Evolutionary conservation across 2,888 invertebrate species (phyloP).

Genomic region (Xiphydria camelus): DNA sequence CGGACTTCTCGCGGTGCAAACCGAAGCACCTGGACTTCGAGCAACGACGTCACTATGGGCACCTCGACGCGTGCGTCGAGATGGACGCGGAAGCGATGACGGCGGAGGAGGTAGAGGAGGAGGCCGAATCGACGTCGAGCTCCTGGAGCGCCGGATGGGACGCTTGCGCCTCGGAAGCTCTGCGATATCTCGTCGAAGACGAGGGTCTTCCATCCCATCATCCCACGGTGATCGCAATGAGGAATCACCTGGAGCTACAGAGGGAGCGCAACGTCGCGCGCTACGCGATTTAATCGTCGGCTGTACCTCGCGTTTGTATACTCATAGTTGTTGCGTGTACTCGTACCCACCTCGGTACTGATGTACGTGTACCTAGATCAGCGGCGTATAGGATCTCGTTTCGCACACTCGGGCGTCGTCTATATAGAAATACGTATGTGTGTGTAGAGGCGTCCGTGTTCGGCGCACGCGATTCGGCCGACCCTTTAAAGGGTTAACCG

Average conservation of each 20-base stretch:
- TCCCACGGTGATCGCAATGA: conserved; percentile 51
- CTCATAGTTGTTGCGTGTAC: background rate
- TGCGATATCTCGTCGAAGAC: conserved; percentile 48
- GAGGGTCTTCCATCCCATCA: conserved; percentile 47
- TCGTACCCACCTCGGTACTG: too few species aligned
- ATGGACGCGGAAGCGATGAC: background rate
- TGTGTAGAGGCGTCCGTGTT: too few species aligned
- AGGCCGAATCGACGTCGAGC: conserved; percentile 1
- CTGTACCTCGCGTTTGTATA: too few species aligned
- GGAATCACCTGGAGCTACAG: conserved; percentile 45
- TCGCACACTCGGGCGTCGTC: too few species aligned
- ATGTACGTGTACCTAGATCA: too few species aligned
- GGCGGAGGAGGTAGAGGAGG: background rate
- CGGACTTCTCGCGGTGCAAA: background rate
- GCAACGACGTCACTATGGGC: background rate
- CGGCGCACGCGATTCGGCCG: too few species aligned
- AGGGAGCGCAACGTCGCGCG: conserved; percentile 39
- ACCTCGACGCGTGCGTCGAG: conserved; percentile 3
- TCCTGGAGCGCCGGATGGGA: conserved; percentile 50
- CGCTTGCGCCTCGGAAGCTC: conserved; percentile 46
- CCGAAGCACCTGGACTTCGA: background rate
- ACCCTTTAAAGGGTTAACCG: too few species aligned
- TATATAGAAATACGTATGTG: too few species aligned
- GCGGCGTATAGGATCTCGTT: too few species aligned
- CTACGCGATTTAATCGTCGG: too few species aligned